Conservation (phyloP, 2,888 invertebrate genomes). For the Cloeon dipterum region DNA sequence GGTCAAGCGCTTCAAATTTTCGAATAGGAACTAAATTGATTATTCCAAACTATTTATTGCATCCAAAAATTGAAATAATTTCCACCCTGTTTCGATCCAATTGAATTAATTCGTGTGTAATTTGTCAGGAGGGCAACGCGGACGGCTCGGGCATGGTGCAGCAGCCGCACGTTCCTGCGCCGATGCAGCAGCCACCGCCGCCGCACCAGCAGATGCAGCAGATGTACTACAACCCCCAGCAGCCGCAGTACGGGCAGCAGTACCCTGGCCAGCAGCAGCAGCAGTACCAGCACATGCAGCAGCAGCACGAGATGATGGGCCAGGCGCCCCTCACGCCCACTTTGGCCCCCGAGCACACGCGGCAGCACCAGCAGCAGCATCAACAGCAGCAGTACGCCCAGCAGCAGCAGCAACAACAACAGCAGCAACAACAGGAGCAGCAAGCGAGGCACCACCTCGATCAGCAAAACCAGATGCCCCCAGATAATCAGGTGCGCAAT, state of each 20-base stretch:
- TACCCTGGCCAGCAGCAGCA: slow-evolving; percentile 15
- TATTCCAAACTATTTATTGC: no score
- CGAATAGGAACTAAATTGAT: no score
- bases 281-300: slow-evolving; percentile 21
- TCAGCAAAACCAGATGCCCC: no score
- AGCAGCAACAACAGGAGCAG: slow-evolving; percentile 13
- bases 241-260: slow-evolving; percentile 11
- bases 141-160: slow-evolving; percentile 12
- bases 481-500: no score
- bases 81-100: slow-evolving; percentile 2
- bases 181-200: slow-evolving; percentile 18
- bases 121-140: slow-evolving; percentile 8
- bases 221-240: slow-evolving; percentile 11
- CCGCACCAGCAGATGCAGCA: slow-evolving; percentile 15
- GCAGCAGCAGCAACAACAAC: no score
- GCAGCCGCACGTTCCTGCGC: slow-evolving; percentile 15
- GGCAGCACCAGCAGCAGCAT: no score
- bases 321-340: no score
- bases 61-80: no score
- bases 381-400: no score
- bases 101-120: slow-evolving; percentile 1
- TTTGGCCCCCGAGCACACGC: no score
- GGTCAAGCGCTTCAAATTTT: no score
- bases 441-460: slow-evolving; percentile 13
- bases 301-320: no score